phyloP scores from a whole-genome alignment of 2,113 vertebrate species.

The Panurus biarmicus region DNA sequence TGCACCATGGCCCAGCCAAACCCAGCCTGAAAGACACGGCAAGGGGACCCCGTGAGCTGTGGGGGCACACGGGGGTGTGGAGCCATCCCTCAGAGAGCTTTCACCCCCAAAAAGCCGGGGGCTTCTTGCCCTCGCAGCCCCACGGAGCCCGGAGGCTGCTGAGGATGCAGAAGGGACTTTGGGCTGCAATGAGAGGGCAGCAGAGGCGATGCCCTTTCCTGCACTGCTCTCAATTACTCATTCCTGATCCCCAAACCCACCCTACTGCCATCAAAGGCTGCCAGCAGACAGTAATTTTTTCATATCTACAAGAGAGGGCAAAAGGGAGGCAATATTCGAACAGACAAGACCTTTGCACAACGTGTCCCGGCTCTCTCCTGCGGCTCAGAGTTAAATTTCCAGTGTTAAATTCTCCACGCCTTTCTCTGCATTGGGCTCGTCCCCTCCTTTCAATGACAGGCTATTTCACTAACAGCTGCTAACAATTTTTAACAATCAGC shows the following conservation, averaged over 20 bases:
- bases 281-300: fast-evolving
- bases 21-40: background rate
- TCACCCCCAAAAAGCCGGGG: fast-evolving
- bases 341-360: background rate
- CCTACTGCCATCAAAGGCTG: fast-evolving
- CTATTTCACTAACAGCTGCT: background rate
- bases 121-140: fast-evolving
- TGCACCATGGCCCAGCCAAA: background rate
- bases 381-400: background rate
- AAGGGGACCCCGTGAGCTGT: fast-evolving
- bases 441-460: background rate
- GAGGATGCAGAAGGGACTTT: background rate
- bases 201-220: background rate
- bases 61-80: fast-evolving
- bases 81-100: fast-evolving
- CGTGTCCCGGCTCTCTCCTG: background rate
- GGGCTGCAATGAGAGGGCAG: fast-evolving
- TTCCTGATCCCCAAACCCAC: background rate
- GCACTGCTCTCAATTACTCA: fast-evolving
- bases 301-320: background rate
- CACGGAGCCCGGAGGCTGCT: fast-evolving
- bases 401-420: background rate
- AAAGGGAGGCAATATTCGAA: background rate
- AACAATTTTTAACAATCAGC: background rate
- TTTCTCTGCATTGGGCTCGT: background rate